A percentile compares a stretch with the other conserved stretches of the same genome.
Conservation (phyloP, 23 tunicate species). For the Ascidia mentula region DNA sequence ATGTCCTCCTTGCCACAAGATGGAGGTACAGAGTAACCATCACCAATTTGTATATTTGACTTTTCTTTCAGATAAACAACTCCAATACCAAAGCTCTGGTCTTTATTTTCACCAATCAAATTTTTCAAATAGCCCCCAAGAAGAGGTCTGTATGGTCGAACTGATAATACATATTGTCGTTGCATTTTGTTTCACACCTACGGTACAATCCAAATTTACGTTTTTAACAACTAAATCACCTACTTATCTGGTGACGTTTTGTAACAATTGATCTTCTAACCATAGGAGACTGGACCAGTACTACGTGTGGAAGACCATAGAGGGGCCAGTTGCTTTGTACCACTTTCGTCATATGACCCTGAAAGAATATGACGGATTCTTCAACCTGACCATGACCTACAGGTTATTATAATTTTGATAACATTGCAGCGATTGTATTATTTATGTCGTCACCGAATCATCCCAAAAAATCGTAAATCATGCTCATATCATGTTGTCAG, state of each 20-base stretch:
- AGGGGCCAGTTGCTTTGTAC: slow-evolving; percentile 8
- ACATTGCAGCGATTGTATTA: background rate
- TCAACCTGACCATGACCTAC: slow-evolving; percentile 44
- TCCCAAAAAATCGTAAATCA: too few relatives aligned
- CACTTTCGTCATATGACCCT: background rate
- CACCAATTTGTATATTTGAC: too few relatives aligned
- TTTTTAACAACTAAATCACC: too few relatives aligned
- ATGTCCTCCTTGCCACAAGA: too few relatives aligned
- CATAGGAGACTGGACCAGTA: slow-evolving; percentile 5
- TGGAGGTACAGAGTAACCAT: too few relatives aligned
- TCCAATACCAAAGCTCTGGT: background rate
- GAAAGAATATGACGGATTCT: slow-evolving; percentile 14
- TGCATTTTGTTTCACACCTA: too few relatives aligned
- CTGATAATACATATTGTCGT: background rate
- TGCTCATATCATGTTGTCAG: too few relatives aligned
- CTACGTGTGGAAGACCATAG: slow-evolving; percentile 18
- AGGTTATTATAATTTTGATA: slow-evolving; percentile 25
- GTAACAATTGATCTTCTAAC: too few relatives aligned
- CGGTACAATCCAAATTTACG: too few relatives aligned
- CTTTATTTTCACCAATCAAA: background rate
- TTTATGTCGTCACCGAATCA: too few relatives aligned
- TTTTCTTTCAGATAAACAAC: background rate
- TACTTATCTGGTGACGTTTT: too few relatives aligned
- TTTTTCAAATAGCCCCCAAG: background rate
- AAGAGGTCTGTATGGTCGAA: too few relatives aligned